These are phyloP conservation scores for Sander vitreus DNA, from an alignment of 2,113 vertebrate species.

Conservation along the genomic window DNA sequence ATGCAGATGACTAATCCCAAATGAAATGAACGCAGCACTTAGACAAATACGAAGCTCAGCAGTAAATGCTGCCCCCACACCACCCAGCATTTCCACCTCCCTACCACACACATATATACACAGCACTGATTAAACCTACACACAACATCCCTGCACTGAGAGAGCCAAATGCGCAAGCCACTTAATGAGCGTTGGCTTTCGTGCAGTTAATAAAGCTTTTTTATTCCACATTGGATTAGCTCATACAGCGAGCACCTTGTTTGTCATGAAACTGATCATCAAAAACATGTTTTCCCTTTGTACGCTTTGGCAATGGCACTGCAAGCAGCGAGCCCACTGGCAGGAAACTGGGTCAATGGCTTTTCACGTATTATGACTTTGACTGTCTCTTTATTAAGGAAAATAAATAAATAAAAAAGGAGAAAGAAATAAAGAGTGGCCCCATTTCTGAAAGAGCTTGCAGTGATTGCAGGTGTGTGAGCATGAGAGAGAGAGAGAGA, in stretches of 20 bases:
- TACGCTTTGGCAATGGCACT: conserved; percentile 17
- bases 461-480: conserved; percentile 52
- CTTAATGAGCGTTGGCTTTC: neutral
- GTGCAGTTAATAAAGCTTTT: conserved; percentile 12
- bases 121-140: neutral
- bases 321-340: conserved; percentile 4
- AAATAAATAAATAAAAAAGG: conserved; percentile 28
- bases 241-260: conserved; percentile 12
- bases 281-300: conserved; percentile 20
- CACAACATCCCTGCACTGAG: neutral
- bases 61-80: neutral
- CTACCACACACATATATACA: neutral
- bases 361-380: conserved; percentile 42
- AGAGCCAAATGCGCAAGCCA: neutral
- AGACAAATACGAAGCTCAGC: conserved; percentile 1
- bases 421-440: conserved; percentile 35
- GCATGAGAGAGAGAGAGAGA: too few species aligned
- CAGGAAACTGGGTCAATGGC: conserved; percentile 64
- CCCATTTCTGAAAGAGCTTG: conserved; percentile 60
- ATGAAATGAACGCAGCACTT: neutral
- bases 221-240: conserved; percentile 12
- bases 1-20: neutral
- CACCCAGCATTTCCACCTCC: neutral
- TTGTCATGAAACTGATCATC: conserved; percentile 43
- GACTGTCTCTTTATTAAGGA: conserved; percentile 53